Evolutionary conservation across 2,113 vertebrate species (phyloP).

Genomic region (Eurypyga helias): DNA sequence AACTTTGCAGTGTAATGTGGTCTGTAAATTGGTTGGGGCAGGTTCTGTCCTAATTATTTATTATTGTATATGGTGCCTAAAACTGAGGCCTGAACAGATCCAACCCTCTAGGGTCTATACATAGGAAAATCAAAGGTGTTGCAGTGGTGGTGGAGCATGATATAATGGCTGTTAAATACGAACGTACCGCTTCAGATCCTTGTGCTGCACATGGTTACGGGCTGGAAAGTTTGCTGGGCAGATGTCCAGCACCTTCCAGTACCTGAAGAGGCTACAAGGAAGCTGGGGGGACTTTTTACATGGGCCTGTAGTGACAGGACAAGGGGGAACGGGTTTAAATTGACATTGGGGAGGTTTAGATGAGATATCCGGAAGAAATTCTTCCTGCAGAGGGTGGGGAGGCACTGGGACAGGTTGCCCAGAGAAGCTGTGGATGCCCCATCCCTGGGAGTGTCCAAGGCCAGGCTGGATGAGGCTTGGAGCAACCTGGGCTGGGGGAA

Average conservation of each 20-base stretch:
- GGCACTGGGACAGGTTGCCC: too few relatives aligned
- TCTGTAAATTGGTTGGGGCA: neutral
- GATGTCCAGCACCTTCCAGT: neutral
- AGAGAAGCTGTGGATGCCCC: too few relatives aligned
- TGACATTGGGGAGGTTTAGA: too few relatives aligned
- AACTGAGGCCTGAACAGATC: neutral
- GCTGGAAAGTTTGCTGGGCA: neutral
- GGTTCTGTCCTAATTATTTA: neutral
- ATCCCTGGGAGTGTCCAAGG: too few relatives aligned
- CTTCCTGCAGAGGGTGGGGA: too few relatives aligned
- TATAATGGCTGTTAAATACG: neutral
- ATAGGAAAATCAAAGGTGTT: neutral
- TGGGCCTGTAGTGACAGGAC: too few relatives aligned
- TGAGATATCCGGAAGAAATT: too few relatives aligned
- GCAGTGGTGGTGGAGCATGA: accelerated
- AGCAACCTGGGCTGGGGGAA: too few relatives aligned
- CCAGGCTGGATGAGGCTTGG: too few relatives aligned
- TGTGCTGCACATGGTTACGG: accelerated
- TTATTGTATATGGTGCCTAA: neutral
- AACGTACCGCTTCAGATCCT: neutral
- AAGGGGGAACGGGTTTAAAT: too few relatives aligned
- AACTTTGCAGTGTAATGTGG: neutral
- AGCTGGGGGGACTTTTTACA: too few relatives aligned
- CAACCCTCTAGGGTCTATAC: neutral
- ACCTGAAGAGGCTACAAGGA: too few relatives aligned